Conservation (phyloP, 2,888 invertebrate species). For the Cosmorhoe ocellata region DNA sequence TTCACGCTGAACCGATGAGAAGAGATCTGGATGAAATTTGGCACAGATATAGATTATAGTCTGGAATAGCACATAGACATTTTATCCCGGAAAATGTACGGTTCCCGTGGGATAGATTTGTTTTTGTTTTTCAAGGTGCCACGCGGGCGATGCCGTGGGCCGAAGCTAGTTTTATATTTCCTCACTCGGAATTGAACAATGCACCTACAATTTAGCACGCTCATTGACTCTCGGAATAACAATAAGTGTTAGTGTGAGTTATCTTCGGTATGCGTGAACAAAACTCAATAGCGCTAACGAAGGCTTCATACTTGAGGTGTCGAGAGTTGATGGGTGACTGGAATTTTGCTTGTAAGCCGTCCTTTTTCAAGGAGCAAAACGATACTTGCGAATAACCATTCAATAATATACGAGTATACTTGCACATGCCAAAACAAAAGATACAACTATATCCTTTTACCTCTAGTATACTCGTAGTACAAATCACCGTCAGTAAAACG, state of each 20-base stretch:
- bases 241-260: slow-evolving; percentile 24
- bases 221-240: slow-evolving; percentile 25
- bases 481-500: background rate
- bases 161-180: slow-evolving; percentile 7
- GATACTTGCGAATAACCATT: background rate
- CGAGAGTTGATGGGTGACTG: slow-evolving; percentile 27
- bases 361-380: slow-evolving; percentile 8
- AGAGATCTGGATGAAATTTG: no score
- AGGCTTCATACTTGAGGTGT: slow-evolving; percentile 37
- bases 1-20: no score
- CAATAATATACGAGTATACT: no score
- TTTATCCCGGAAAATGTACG: no score
- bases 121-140: no score
- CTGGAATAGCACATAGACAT: no score
- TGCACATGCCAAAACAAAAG: no score
- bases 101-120: no score
- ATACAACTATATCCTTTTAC: no score
- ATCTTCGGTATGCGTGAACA: slow-evolving; percentile 7
- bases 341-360: slow-evolving; percentile 31
- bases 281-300: slow-evolving; percentile 50
- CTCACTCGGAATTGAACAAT: slow-evolving; percentile 1
- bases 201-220: slow-evolving; percentile 39
- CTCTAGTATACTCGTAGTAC: no score
- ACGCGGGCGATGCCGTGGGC: no score
- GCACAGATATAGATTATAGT: no score